Evolutionary conservation across 2,888 invertebrate species (phyloP), one percentile per base, ranked within the genome.

Genomic region (Therioaphis trifolii): DNA sequence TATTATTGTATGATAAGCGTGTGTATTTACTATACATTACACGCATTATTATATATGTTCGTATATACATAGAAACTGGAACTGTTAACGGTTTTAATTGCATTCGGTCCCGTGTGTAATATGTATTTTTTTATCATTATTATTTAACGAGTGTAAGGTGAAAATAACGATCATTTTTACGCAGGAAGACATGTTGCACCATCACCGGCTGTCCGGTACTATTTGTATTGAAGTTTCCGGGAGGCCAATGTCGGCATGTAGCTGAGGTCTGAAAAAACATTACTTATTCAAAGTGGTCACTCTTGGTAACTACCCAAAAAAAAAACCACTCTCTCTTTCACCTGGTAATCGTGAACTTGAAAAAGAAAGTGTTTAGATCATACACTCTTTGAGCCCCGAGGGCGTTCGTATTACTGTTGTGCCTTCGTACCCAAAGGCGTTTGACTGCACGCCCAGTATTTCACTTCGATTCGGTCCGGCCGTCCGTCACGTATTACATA

Each of bases 271-370:
- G n/a, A n/a, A n/a, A n/a, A n/a, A n/a, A n/a, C n/a, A n/a, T n/a
- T n/a, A n/a, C n/a, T n/a, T n/a, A n/a, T n/a, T n/a, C n/a, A n/a
- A n/a, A n/a, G n/a, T n/a, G n/a, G n/a, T n/a, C n/a, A n/a, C n/a
- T n/a, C n/a, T n/a, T 21, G 55, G 55, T n/a, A 49, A 80, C 61
- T 72, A 80, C 46, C 80, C 71, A 29, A 58, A 58, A 72, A 69
- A 24, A 55, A 58, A 68, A 71, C 80, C 80, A 80, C 80, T 80
- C 80, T 80, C 80, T 80, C 80, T 72, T 80, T 80, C 80, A 49
- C 69, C 77, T 27, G 79, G 40, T 63, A 79, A 58, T 80, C 72
- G 72, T 80, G 80, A 80, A 80, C 80, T 80, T 80, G 80, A 80
- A 80, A 71, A 80, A 80, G 80, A 80, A 80, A 80, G 80, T 80